These are phyloP conservation scores for Latrodectus hesperus DNA, from an alignment of 2,888 invertebrate species.

Conservation along the genomic window DNA sequence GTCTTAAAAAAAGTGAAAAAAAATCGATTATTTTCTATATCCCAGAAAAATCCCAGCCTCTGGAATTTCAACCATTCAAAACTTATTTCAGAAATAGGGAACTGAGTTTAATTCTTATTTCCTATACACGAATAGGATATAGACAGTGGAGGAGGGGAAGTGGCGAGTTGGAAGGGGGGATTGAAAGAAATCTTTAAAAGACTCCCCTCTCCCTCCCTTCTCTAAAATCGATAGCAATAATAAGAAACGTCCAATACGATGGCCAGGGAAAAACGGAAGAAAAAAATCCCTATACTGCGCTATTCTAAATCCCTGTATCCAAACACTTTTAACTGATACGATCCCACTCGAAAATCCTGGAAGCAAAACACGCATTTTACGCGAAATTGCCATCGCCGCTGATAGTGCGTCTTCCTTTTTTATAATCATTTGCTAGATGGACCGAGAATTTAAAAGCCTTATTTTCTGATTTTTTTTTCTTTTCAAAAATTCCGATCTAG, in stretches of 20 bases:
- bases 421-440: slow-evolving; percentile 66
- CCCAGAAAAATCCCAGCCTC: not conserved
- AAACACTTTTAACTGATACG: slow-evolving; percentile 68
- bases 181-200: slow-evolving; percentile 37
- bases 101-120: slow-evolving; percentile 62
- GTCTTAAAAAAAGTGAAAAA: not conserved
- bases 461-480: slow-evolving; percentile 44
- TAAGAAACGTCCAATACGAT: slow-evolving; percentile 65
- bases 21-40: not conserved
- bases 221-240: slow-evolving; percentile 62
- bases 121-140: slow-evolving; percentile 32
- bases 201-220: slow-evolving; percentile 4
- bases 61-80: not conserved
- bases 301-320: slow-evolving; percentile 67
- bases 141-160: slow-evolving; percentile 1
- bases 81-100: slow-evolving; percentile 22
- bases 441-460: slow-evolving; percentile 66
- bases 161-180: not conserved
- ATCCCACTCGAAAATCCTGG: slow-evolving; percentile 52
- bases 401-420: slow-evolving; percentile 42
- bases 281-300: slow-evolving; percentile 44
- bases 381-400: slow-evolving; percentile 57
- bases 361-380: slow-evolving; percentile 67
- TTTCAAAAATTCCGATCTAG: slow-evolving; percentile 41
- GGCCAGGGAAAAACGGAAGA: slow-evolving; percentile 7